phyloP scores from a whole-genome alignment of 2,113 vertebrate genomes.

The Cichladusa arquata region DNA sequence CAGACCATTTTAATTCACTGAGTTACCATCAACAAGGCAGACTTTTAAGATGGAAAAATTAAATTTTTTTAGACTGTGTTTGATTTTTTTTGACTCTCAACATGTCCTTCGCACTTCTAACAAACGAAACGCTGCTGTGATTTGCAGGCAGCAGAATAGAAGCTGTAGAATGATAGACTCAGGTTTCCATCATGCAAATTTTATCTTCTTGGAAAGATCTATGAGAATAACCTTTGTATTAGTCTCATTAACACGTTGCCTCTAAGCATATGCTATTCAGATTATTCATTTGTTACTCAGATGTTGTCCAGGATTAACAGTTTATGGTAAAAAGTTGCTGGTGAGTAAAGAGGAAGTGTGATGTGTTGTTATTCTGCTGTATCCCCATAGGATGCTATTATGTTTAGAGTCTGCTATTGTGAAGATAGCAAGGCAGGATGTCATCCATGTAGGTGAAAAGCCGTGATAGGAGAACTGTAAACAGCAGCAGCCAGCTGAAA shows the following conservation, averaged over 20 bases:
- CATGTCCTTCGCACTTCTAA: background rate
- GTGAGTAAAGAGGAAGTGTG: constrained; percentile 45
- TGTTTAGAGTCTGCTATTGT: constrained; percentile 53
- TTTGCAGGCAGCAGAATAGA: background rate
- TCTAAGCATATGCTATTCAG: background rate
- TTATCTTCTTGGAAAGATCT: background rate
- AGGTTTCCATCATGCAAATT: background rate
- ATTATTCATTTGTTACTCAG: background rate
- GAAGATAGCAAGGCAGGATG: constrained; percentile 57
- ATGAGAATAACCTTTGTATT: background rate
- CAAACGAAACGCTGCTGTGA: background rate
- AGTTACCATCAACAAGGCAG: background rate
- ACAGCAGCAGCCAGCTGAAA: background rate
- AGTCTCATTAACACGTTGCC: background rate
- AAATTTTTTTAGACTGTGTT: background rate
- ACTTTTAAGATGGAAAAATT: background rate
- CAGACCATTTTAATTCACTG: background rate
- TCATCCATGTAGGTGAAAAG: constrained; percentile 31
- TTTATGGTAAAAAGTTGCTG: background rate
- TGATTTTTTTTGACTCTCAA: background rate
- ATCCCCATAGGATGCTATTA: background rate
- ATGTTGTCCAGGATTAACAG: background rate
- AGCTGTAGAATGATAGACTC: background rate
- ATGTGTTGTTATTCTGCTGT: constrained; percentile 5
- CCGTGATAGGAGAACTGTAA: background rate